Evolutionary conservation across 2,888 invertebrate species (phyloP).

Genomic region (Antitype chi): DNA sequence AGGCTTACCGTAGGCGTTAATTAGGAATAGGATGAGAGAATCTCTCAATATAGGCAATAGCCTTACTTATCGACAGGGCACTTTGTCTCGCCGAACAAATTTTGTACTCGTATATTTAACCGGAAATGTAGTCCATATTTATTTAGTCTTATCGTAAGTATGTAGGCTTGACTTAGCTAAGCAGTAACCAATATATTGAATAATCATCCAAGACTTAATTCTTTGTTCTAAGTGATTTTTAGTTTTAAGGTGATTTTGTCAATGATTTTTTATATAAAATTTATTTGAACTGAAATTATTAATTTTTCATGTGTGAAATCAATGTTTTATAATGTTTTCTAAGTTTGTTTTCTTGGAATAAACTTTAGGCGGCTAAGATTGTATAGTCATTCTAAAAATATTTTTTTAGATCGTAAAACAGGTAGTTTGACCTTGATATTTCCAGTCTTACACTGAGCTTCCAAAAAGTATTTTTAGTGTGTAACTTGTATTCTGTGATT

Average conservation of each 20-base stretch:
- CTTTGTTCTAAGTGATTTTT: slow-evolving; percentile 40
- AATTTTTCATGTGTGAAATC: slow-evolving; percentile 21
- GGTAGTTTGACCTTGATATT: slow-evolving; percentile 78
- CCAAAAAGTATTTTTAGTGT: slow-evolving; percentile 71
- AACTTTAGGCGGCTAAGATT: slow-evolving; percentile 61
- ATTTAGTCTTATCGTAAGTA: slow-evolving; percentile 55
- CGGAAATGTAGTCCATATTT: slow-evolving; percentile 69
- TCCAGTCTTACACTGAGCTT: slow-evolving; percentile 71
- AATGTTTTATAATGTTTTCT: slow-evolving; percentile 5
- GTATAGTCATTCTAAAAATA: slow-evolving; percentile 66
- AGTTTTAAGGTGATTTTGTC: slow-evolving; percentile 36
- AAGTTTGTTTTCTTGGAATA: slow-evolving; percentile 25
- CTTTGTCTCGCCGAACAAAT: slow-evolving; percentile 66
- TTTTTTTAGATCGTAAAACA: slow-evolving; percentile 69
- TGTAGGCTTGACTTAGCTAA: slow-evolving; percentile 55
- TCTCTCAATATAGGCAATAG: slow-evolving; percentile 54
- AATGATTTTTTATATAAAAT: slow-evolving; percentile 3
- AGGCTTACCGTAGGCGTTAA: slow-evolving; percentile 57
- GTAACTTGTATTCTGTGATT: slow-evolving; percentile 83
- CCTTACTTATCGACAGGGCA: slow-evolving; percentile 13
- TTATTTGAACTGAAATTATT: slow-evolving; percentile 52
- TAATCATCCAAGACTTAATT: slow-evolving; percentile 58
- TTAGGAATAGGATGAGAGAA: slow-evolving; percentile 56
- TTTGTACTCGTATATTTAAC: slow-evolving; percentile 76
- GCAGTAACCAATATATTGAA: slow-evolving; percentile 65